Conservation (phyloP, 1,140 invertebrate species). For the Phocides pigmalion region DNA sequence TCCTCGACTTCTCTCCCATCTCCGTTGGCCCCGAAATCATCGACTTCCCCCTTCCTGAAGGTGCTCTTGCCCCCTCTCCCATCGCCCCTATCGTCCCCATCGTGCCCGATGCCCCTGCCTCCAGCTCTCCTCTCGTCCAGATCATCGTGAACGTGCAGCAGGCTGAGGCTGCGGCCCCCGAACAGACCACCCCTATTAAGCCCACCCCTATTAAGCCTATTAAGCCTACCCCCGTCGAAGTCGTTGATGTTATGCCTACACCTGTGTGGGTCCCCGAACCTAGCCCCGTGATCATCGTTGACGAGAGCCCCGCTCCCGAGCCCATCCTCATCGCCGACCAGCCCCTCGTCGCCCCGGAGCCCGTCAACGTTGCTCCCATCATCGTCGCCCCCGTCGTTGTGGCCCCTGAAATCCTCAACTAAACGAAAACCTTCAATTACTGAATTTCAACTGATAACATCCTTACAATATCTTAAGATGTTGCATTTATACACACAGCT, state of each 20-base stretch:
- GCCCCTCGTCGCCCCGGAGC: conserved; percentile 16
- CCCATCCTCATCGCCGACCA: conserved; percentile 36
- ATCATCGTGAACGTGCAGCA: conserved; percentile 60
- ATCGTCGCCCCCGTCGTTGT: conserved; percentile 24
- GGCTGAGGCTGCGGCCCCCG: conserved; percentile 5
- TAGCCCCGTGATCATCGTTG: conserved; percentile 2
- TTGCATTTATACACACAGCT: no score
- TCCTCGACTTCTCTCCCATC: conserved; percentile 35
- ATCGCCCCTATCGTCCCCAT: conserved; percentile 13
- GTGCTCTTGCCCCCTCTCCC: conserved; percentile 34
- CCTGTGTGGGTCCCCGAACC: neutral
- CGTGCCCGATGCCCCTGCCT: neutral
- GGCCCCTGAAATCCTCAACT: conserved; percentile 43
- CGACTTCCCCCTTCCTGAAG: conserved; percentile 36
- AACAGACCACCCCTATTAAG: conserved; percentile 17
- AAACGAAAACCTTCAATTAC: neutral
- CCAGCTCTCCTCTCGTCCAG: conserved; percentile 55
- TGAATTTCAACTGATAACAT: no score
- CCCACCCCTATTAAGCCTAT: conserved; percentile 17
- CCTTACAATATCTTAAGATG: no score
- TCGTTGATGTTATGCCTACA: neutral
- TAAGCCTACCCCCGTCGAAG: neutral
- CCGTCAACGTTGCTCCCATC: conserved; percentile 44
- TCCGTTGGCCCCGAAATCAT: conserved; percentile 38
- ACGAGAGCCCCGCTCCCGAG: conserved; percentile 5